phyloP scores from a whole-genome alignment of 1,140 invertebrate species.

The Vollenhovia emeryi region DNA sequence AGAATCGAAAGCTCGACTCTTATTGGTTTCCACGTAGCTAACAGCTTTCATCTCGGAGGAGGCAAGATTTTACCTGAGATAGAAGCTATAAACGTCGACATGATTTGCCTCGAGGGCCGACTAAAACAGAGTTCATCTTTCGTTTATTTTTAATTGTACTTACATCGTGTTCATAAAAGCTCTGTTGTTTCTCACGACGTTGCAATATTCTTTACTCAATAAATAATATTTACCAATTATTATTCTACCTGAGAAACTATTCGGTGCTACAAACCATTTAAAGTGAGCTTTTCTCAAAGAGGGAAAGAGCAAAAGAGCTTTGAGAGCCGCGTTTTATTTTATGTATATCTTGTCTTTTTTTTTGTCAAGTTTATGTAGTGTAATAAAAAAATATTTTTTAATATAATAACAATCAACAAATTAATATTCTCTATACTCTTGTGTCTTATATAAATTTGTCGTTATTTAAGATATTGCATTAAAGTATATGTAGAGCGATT shows the following conservation, averaged over 20 bases:
- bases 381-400: too few relatives aligned
- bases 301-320: not conserved
- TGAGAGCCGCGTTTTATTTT: not conserved
- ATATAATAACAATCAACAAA: too few relatives aligned
- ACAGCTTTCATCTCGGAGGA: not conserved
- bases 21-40: not conserved
- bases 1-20: not conserved
- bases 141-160: slow-evolving; percentile 6
- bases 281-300: not conserved
- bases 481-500: too few relatives aligned
- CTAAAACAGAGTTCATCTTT: not conserved
- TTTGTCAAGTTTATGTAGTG: not conserved
- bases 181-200: not conserved
- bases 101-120: not conserved
- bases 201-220: not conserved
- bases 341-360: not conserved
- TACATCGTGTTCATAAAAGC: not conserved
- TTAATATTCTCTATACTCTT: too few relatives aligned
- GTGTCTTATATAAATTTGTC: too few relatives aligned
- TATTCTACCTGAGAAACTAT: not conserved
- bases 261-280: not conserved
- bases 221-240: slow-evolving; percentile 9
- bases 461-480: too few relatives aligned
- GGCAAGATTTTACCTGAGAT: not conserved
- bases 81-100: not conserved